phyloP scores from a whole-genome alignment of 1,140 invertebrate genomes.

The Drosophila punjabiensis region DNA sequence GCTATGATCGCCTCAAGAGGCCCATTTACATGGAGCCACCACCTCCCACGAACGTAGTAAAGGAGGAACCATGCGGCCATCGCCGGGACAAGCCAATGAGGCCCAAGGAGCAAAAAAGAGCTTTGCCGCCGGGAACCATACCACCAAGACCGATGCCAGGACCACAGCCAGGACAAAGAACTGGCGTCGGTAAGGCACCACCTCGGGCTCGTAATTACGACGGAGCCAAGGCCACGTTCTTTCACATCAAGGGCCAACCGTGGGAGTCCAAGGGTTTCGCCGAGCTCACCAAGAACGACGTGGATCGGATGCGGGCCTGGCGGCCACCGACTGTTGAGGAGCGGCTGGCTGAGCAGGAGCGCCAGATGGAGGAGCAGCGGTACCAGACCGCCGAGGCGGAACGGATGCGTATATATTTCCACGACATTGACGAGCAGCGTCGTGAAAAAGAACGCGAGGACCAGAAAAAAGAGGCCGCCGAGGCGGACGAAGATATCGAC shows the following conservation, averaged over 20 bases:
- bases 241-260: conserved; percentile 59
- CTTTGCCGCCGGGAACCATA: conserved; percentile 54
- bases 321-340: conserved; percentile 56
- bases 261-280: conserved; percentile 67
- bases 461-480: conserved; percentile 44
- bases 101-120: conserved; percentile 4
- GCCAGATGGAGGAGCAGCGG: conserved; percentile 51
- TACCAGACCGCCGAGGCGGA: conserved; percentile 57
- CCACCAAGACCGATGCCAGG: conserved; percentile 12
- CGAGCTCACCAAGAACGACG: conserved; percentile 32
- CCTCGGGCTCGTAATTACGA: conserved; percentile 29
- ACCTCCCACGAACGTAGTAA: neutral
- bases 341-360: conserved; percentile 46
- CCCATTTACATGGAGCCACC: conserved; percentile 41
- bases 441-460: conserved; percentile 54
- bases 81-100: conserved; percentile 25
- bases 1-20: conserved; percentile 55
- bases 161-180: too few species aligned
- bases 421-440: conserved; percentile 59
- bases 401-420: conserved; percentile 51
- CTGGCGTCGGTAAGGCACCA: conserved; percentile 26
- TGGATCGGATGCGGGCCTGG: conserved; percentile 51
- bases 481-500: conserved; percentile 52
- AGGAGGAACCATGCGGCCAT: conserved; percentile 14
- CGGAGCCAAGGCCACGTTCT: conserved; percentile 63